Evolutionary conservation across 2,113 vertebrate genomes (phyloP).

Genomic region (Amphiprion ocellaris): DNA sequence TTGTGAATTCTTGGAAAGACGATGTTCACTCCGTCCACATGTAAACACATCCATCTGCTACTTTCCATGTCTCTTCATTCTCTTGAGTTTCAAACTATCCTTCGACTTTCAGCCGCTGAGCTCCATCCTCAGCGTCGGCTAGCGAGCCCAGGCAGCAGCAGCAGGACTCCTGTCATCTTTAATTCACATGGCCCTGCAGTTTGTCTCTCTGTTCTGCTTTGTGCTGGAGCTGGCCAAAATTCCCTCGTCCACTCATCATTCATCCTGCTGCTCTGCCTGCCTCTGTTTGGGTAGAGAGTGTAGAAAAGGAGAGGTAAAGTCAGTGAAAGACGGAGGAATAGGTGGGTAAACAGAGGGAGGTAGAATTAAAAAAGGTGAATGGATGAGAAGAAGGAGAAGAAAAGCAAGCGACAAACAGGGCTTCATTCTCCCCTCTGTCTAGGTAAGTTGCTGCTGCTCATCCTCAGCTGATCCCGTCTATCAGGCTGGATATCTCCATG

Average conservation of each 20-base stretch:
- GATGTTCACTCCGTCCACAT: constrained; percentile 15
- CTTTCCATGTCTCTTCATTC: constrained; percentile 14
- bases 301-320: constrained; percentile 39
- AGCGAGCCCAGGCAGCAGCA: constrained; percentile 21
- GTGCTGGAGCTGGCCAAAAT: constrained; percentile 35
- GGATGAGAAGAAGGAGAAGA: background rate
- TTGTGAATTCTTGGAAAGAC: constrained; percentile 27
- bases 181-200: constrained; percentile 59
- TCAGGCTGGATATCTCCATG: constrained; percentile 33
- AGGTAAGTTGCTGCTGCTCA: background rate
- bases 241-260: constrained; percentile 57
- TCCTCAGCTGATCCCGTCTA: constrained; percentile 58
- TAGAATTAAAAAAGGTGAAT: constrained; percentile 19
- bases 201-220: constrained; percentile 46
- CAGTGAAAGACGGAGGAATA: constrained; percentile 26
- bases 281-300: constrained; percentile 32
- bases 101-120: constrained; percentile 15
- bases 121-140: constrained; percentile 3
- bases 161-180: constrained; percentile 63
- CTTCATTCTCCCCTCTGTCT: constrained; percentile 7
- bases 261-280: constrained; percentile 24
- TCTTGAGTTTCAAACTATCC: constrained; percentile 10
- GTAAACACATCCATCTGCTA: constrained; percentile 58
- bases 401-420: constrained; percentile 24
- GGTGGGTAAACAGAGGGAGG: constrained; percentile 12